phyloP scores from a whole-genome alignment of 2,113 vertebrate species.

The Struthio camelus region DNA sequence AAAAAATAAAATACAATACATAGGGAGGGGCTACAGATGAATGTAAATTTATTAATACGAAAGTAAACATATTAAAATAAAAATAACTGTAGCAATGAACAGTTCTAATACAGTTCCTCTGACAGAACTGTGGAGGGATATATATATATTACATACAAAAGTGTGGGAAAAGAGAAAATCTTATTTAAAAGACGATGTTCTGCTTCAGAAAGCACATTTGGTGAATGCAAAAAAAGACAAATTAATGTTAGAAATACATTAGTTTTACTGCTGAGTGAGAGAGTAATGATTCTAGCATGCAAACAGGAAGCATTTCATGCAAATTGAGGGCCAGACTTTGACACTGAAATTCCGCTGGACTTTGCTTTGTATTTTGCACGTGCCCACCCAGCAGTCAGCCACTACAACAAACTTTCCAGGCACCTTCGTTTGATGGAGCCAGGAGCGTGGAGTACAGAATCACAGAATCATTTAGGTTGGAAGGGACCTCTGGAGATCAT shows the following conservation, averaged over 20 bases:
- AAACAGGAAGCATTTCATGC: neutral
- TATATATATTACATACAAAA: neutral
- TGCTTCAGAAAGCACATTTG: neutral
- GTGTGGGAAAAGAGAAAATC: neutral
- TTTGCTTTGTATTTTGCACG: accelerated
- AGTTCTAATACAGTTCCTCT: neutral
- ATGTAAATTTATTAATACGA: neutral
- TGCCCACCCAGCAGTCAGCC: accelerated
- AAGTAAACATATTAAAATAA: neutral
- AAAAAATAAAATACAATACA: neutral
- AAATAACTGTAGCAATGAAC: neutral
- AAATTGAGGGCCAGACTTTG: neutral
- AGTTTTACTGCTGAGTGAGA: neutral
- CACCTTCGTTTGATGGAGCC: neutral
- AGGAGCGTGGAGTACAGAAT: too few relatives aligned
- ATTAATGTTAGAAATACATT: neutral
- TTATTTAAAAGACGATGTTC: neutral
- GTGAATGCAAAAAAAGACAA: neutral
- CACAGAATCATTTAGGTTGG: too few relatives aligned
- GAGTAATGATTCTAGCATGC: neutral
- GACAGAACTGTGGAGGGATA: neutral
- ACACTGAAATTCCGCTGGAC: accelerated
- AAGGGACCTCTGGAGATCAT: too few relatives aligned
- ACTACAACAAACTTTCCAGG: neutral
- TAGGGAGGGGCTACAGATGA: neutral